Conservation (phyloP, 2,113 vertebrate genomes). For the Scolopax mira region DNA sequence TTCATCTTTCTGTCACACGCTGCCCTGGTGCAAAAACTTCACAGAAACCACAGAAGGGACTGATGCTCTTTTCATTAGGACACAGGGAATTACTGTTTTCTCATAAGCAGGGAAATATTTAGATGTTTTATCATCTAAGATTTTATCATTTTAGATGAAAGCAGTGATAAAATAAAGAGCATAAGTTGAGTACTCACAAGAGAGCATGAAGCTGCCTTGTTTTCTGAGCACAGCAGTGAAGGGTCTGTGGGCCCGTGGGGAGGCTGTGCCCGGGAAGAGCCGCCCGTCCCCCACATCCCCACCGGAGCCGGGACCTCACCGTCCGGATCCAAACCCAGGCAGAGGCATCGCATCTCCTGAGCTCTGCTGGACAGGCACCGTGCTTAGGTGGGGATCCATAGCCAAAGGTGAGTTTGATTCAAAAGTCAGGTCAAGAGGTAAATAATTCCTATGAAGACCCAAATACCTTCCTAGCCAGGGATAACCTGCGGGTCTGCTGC, state of each 20-base stretch:
- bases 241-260: not conserved
- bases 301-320: no score
- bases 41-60: not conserved
- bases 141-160: constrained; percentile 21
- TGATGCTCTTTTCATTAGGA: constrained; percentile 13
- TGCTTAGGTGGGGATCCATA: accelerated
- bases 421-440: not conserved
- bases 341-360: not conserved
- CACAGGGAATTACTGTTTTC: not conserved
- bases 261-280: not conserved
- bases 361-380: not conserved
- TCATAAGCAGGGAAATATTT: not conserved
- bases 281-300: no score
- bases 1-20: not conserved
- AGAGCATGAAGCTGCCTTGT: not conserved
- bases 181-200: not conserved
- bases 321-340: not conserved
- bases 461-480: not conserved
- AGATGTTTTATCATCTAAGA: no score
- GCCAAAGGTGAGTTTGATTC: not conserved
- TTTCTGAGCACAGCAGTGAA: not conserved
- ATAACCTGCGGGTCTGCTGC: not conserved
- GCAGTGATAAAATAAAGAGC: not conserved
- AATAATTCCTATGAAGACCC: not conserved
- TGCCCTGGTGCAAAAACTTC: not conserved